Evolutionary conservation across 1,140 invertebrate genomes (phyloP).

Genomic region (Bactericera cockerelli): DNA sequence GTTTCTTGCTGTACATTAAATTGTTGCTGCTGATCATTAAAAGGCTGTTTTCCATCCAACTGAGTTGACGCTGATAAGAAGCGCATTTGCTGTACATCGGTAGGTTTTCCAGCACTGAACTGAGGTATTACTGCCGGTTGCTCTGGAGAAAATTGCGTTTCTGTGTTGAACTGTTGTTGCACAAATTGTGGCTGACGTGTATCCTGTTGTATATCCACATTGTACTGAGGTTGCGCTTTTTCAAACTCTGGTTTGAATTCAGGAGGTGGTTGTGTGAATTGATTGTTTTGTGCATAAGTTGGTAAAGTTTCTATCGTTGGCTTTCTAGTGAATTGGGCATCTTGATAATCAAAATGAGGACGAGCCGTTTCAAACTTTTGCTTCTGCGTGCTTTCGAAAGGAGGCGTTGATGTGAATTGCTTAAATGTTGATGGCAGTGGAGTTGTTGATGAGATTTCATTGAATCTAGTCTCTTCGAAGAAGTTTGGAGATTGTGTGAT

Average conservation of each 20-base stretch:
- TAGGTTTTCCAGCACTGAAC: not conserved
- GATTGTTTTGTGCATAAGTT: not conserved
- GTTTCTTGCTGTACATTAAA: too few species aligned
- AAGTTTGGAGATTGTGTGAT: not conserved
- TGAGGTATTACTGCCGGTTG: not conserved
- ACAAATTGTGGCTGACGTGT: not conserved
- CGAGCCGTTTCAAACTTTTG: not conserved
- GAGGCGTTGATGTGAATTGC: too few species aligned
- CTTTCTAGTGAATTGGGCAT: not conserved
- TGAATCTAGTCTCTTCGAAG: not conserved
- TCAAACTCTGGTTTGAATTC: not conserved
- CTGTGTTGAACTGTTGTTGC: not conserved
- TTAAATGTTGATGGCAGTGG: constrained; percentile 11
- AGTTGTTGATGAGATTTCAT: constrained; percentile 13
- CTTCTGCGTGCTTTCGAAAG: not conserved
- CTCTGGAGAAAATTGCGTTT: not conserved
- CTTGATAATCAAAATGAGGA: not conserved
- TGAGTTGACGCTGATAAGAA: not conserved
- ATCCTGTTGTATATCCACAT: not conserved
- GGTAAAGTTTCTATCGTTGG: not conserved
- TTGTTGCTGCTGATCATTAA: too few species aligned
- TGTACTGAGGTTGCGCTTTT: not conserved
- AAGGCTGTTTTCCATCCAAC: not conserved
- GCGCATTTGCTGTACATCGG: not conserved
- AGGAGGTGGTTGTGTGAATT: not conserved